A percentile compares a stretch with the other conserved stretches of the same genome.
Conservation (phyloP, 2,797 vertebrate species). For the Fringilla coelebs region DNA sequence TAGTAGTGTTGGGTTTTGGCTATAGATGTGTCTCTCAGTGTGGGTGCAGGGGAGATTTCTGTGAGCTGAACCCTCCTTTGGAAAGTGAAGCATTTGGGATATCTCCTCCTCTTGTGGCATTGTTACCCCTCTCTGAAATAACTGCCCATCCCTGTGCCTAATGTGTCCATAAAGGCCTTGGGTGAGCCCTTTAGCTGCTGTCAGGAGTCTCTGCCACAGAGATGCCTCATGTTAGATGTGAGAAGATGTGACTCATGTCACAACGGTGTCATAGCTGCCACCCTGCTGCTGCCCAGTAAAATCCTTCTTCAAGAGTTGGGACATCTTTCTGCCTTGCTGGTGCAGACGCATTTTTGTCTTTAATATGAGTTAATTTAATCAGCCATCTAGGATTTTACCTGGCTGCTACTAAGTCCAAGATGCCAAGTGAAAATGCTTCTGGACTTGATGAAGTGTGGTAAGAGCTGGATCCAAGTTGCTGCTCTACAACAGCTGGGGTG, state of each 20-base stretch:
- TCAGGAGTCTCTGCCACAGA: background rate
- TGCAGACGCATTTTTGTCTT: background rate
- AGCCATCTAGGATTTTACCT: background rate
- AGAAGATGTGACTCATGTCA: background rate
- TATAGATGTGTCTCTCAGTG: background rate
- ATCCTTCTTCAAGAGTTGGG: background rate
- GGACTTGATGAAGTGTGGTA: background rate
- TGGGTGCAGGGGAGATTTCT: background rate
- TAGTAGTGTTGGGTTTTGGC: background rate
- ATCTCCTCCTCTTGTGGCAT: background rate
- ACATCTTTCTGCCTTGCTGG: background rate
- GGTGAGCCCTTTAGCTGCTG: background rate
- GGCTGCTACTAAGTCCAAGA: background rate
- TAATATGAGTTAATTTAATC: background rate
- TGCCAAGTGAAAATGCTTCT: background rate
- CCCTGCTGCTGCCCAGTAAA: background rate
- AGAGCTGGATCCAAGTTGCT: background rate
- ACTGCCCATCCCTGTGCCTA: background rate
- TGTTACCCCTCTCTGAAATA: accelerated
- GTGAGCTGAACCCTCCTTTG: background rate
- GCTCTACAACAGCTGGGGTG: background rate
- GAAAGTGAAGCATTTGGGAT: background rate
- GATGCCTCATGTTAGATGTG: background rate
- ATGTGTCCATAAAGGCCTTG: background rate
- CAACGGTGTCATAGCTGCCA: background rate